phyloP scores from a whole-genome alignment of 2,113 vertebrate genomes.

The Oncorhynchus kisutch region DNA sequence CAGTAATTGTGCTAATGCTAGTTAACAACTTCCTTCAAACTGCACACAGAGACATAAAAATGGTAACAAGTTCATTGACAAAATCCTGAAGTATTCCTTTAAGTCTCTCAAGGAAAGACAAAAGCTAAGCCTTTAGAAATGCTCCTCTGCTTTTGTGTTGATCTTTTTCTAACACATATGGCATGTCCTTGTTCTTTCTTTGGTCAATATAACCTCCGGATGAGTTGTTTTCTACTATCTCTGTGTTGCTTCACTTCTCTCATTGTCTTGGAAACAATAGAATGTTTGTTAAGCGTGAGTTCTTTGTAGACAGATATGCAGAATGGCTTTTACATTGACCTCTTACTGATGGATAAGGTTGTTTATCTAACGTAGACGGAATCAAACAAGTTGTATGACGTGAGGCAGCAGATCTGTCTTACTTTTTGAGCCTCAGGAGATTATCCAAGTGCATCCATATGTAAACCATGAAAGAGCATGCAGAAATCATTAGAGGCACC shows the following conservation, averaged over 20 bases:
- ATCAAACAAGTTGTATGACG: no score
- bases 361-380: no score
- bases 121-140: neutral
- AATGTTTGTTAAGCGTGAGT: neutral
- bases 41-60: no score
- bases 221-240: neutral
- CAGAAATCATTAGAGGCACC: neutral
- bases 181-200: neutral
- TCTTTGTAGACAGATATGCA: neutral
- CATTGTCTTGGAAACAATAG: neutral
- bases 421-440: neutral
- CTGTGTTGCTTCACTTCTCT: neutral
- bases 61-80: no score
- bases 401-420: no score
- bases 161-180: neutral
- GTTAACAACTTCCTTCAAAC: no score
- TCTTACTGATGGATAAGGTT: no score
- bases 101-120: neutral
- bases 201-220: neutral
- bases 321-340: neutral
- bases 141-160: neutral
- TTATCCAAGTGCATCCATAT: neutral
- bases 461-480: neutral
- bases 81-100: neutral
- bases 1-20: no score